A percentile compares a stretch with the other conserved stretches of the same genome.
Evolutionary conservation across 2,797 vertebrate species (phyloP).

Genomic region (Mus caroli): DNA sequence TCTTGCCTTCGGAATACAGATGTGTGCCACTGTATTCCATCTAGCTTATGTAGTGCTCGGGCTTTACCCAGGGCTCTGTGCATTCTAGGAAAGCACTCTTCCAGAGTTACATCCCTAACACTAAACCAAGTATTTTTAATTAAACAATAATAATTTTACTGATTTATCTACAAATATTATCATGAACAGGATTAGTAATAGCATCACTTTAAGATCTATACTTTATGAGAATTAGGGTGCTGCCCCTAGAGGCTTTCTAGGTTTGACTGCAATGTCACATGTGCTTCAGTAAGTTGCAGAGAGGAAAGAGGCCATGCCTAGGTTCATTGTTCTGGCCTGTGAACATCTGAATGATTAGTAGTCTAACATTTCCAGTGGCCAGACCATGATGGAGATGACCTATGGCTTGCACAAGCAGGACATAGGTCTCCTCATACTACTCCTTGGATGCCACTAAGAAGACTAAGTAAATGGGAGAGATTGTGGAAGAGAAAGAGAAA

Average conservation of each 20-base stretch:
- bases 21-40: background rate
- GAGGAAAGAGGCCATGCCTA: background rate
- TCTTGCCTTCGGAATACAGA: background rate
- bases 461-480: no score
- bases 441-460: no score
- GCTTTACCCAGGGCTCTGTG: background rate
- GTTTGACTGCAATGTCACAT: background rate
- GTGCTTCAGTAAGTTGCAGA: background rate
- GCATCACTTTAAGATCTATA: background rate
- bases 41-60: background rate
- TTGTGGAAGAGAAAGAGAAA: no score
- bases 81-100: background rate
- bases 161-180: background rate
- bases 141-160: background rate
- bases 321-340: background rate
- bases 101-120: accelerated
- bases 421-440: no score
- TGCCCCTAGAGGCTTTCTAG: background rate
- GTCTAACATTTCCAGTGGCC: background rate
- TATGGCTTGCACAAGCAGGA: no score
- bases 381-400: no score
- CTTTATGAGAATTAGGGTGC: background rate
- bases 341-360: background rate
- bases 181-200: background rate
- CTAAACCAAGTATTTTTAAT: background rate